phyloP scores from a whole-genome alignment of 2,113 vertebrate species.

The Crotalus viridis region DNA sequence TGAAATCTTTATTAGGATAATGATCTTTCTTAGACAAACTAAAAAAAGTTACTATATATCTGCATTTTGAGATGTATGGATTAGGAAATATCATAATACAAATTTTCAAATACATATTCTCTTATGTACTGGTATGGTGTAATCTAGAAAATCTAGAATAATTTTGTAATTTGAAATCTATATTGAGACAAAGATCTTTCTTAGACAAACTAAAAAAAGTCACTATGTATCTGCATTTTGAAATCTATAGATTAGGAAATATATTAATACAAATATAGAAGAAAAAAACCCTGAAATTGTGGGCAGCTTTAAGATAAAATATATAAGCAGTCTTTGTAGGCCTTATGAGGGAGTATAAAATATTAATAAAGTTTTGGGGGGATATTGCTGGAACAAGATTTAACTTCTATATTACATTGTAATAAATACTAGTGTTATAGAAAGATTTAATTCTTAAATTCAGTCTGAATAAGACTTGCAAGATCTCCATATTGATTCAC shows the following conservation, averaged over 20 bases:
- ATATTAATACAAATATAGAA: no score
- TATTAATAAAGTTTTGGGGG: not conserved
- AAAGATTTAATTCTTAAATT: not conserved
- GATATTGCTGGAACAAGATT: not conserved
- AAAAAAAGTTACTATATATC: not conserved
- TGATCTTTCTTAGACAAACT: not conserved
- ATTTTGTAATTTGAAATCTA: not conserved
- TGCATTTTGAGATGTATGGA: not conserved
- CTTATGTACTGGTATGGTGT: constrained; percentile 41
- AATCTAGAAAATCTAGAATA: constrained; percentile 59
- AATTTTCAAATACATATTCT: constrained; percentile 21
- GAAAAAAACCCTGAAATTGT: no score
- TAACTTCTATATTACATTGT: not conserved
- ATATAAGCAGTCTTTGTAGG: no score
- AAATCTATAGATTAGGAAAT: not conserved
- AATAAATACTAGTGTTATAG: not conserved
- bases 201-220: not conserved
- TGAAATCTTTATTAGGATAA: not conserved
- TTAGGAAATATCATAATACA: not conserved
- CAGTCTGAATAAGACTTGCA: not conserved
- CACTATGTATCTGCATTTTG: not conserved
- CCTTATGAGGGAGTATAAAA: not conserved
- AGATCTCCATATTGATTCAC: no score
- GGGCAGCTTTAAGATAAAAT: no score
- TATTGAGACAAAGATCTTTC: not conserved